Conservation (phyloP, 2,797 vertebrate genomes). For the Typhlichthys eigenmanni region DNA sequence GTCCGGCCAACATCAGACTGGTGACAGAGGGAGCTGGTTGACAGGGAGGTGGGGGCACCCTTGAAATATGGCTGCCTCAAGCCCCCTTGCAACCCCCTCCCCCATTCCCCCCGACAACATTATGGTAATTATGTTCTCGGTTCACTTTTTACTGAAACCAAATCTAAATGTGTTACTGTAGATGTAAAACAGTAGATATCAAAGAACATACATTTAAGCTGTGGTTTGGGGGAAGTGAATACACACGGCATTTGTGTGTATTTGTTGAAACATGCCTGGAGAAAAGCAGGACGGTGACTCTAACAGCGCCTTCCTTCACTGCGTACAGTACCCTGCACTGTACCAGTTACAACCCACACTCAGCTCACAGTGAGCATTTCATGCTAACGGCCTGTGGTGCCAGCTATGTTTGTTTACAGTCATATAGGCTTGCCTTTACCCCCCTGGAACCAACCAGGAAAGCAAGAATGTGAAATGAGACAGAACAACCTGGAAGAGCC, state of each 20-base stretch:
- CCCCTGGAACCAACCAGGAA: background rate
- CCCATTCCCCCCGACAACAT: slow-evolving; percentile 21
- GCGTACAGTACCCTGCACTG: too few species aligned
- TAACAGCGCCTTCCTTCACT: too few species aligned
- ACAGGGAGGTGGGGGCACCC: slow-evolving; percentile 44
- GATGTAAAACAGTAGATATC: too few species aligned
- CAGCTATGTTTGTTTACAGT: slow-evolving; percentile 23
- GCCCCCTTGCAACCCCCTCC: slow-evolving; percentile 35
- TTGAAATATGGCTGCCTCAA: slow-evolving; percentile 33
- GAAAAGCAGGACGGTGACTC: too few species aligned
- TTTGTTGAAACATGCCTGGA: too few species aligned
- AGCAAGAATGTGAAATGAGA: background rate
- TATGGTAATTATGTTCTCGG: too few species aligned
- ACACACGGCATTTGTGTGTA: background rate
- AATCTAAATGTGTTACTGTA: too few species aligned
- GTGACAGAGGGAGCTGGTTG: slow-evolving; percentile 54
- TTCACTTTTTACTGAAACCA: too few species aligned
- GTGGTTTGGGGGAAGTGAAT: background rate
- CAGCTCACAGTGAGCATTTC: too few species aligned
- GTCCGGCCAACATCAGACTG: slow-evolving; percentile 34
- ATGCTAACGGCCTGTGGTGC: slow-evolving; percentile 7
- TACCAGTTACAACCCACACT: too few species aligned
- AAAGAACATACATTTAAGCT: background rate
- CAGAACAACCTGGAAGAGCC: slow-evolving; percentile 2
- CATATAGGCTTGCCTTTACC: slow-evolving; percentile 9